Conservation (phyloP, 1,140 invertebrate species). For the Lepidostoma basale region DNA sequence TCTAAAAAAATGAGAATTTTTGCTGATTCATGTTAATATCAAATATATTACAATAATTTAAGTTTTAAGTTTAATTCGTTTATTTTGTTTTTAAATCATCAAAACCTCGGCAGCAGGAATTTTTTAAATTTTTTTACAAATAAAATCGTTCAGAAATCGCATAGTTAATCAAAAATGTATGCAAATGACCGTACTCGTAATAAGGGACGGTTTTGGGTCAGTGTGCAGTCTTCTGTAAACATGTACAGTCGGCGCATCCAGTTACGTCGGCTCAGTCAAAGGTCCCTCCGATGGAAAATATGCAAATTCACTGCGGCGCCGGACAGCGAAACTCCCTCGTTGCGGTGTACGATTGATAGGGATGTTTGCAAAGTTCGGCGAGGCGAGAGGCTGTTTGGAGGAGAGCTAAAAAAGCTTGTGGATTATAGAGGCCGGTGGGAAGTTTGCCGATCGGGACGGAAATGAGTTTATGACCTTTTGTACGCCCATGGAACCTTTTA, state of each 20-base stretch:
- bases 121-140: no score
- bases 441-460: neutral
- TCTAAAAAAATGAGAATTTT: neutral
- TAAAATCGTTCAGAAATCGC: neutral
- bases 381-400: slow-evolving; percentile 7
- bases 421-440: neutral
- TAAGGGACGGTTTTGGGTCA: slow-evolving; percentile 37
- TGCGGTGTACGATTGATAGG: slow-evolving; percentile 21
- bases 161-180: neutral
- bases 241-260: slow-evolving; percentile 27
- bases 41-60: neutral
- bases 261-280: slow-evolving; percentile 11
- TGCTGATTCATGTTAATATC: neutral
- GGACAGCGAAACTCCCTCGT: neutral
- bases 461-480: neutral
- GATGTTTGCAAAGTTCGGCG: slow-evolving; percentile 20
- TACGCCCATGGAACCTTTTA: no score
- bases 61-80: neutral
- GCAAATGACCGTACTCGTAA: slow-evolving; percentile 38
- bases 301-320: slow-evolving; percentile 6
- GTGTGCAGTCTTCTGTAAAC: slow-evolving; percentile 42
- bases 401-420: slow-evolving; percentile 3
- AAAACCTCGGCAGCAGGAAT: no score
- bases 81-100: no score
- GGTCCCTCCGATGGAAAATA: neutral